Evolutionary conservation across 2,888 invertebrate species (phyloP).

Genomic region (Aspidiotus rigidus): DNA sequence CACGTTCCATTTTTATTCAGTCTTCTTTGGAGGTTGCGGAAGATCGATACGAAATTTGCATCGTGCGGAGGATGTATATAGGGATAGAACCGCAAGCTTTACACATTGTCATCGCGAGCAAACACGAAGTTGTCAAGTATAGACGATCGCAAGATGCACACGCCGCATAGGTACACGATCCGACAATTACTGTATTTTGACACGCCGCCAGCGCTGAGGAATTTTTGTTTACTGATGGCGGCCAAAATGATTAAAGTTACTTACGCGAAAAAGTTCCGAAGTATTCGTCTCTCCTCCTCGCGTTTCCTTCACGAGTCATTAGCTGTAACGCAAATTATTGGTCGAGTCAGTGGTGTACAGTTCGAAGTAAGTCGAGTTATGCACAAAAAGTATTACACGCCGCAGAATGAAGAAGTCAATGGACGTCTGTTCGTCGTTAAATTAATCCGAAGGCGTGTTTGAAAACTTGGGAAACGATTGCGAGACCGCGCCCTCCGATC

Average conservation of each 20-base stretch:
- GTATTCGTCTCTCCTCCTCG: background rate
- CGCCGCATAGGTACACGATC: too few relatives aligned
- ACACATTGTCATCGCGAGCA: too few relatives aligned
- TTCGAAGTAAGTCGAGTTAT: constrained; percentile 3
- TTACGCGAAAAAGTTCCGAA: too few relatives aligned
- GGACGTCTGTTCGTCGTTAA: constrained; percentile 31
- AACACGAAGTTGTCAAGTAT: too few relatives aligned
- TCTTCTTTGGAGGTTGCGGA: background rate
- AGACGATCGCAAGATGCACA: too few relatives aligned
- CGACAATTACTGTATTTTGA: background rate
- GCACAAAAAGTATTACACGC: background rate
- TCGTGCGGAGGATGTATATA: too few relatives aligned
- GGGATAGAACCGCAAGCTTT: too few relatives aligned
- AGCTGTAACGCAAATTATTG: constrained; percentile 28
- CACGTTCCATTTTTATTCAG: background rate
- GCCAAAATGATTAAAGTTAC: background rate
- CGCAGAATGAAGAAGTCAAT: constrained; percentile 19
- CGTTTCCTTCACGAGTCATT: constrained; percentile 25
- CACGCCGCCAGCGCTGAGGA: background rate
- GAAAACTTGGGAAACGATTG: constrained; percentile 22
- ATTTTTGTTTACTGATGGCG: background rate
- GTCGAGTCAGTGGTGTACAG: constrained; percentile 7
- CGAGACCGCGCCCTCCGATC: constrained; percentile 25
- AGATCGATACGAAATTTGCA: too few relatives aligned
- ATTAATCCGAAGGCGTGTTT: constrained; percentile 33